phyloP scores from a whole-genome alignment of 2,113 vertebrate genomes.

The Eulemur macaco region DNA sequence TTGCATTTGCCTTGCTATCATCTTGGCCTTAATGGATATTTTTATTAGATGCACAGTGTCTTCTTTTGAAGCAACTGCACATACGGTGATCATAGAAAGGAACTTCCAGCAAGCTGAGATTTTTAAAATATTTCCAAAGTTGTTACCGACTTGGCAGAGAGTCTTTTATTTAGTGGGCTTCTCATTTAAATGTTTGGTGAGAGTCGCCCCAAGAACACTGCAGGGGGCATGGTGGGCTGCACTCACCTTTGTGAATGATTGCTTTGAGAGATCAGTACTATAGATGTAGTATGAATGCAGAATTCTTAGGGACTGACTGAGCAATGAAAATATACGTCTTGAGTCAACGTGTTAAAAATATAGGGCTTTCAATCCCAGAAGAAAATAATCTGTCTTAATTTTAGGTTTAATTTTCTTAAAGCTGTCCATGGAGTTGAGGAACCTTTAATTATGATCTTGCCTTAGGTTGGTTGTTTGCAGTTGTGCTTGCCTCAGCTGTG shows the following conservation, averaged over 20 bases:
- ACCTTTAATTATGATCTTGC: slow-evolving; percentile 25
- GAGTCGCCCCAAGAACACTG: not conserved
- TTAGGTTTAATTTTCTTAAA: slow-evolving; percentile 45
- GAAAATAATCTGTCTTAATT: slow-evolving; percentile 31
- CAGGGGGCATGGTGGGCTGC: not conserved
- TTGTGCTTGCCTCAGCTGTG: not conserved
- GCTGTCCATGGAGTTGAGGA: not conserved
- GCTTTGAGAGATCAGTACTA: not conserved
- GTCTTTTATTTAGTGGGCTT: slow-evolving; percentile 25
- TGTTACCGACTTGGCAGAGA: not conserved
- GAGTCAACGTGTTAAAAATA: not conserved
- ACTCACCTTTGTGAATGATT: not conserved
- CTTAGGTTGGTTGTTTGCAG: not conserved
- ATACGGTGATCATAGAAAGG: not conserved
- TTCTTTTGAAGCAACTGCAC: not conserved
- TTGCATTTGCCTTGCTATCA: slow-evolving; percentile 16
- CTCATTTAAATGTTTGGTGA: not conserved
- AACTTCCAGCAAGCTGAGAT: not conserved
- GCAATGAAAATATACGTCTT: slow-evolving; percentile 17
- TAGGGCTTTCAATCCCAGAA: not conserved
- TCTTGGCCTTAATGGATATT: not conserved
- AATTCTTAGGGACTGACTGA: not conserved
- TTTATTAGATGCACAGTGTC: not conserved
- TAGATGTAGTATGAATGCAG: not conserved
- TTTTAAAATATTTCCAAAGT: slow-evolving; percentile 7